Evolutionary conservation across 2,797 vertebrate species (phyloP), one percentile per base, ranked within the genome.

Genomic region (Sebastes oblongus): DNA sequence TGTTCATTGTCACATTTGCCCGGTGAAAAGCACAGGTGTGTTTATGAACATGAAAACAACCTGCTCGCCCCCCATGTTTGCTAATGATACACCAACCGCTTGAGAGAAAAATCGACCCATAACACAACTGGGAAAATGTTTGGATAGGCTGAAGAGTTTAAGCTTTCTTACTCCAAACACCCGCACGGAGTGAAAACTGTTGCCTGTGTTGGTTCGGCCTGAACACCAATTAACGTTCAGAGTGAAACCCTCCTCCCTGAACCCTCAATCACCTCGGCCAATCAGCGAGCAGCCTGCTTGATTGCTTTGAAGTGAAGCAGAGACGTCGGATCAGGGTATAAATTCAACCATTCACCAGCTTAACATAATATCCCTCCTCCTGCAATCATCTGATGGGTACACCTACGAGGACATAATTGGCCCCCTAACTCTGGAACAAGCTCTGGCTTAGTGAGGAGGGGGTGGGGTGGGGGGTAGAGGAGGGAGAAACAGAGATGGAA

Each of bases 241-340:
- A 86, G 80, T 29, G 72, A 89, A 88, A 80, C 81, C 70, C 76
- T 86, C 61, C 69, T 77, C 82, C 80, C 70, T 78, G 79, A 90
- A 84, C 88, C 80, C 81, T 86, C 59, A 81, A 82, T 88, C 87
- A 88, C 83, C 82, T 90, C 29, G 4, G 75, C 88, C 92, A 91
- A 93, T 93, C 92, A 90, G 81, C 82, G 50, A 66, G 9, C 36
- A 79, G 90, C 75, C 56, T 5, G 59, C 79, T 56, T 92, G 91
- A 92, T 91, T 88, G 91, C 95, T 94, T 95, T 96, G 95, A 95
- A 95, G 94, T 91, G 85, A 87, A 86, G 89, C 88, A 93, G 89
- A 91, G 84, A 95, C 54, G 91, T 93, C 88, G 54, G 90, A 88
- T 91, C 70, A 34, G 83, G 89, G 75, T 89, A 90, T 90, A 86